These are phyloP conservation scores for cattle (Bos taurus) DNA, from an alignment of 2,113 vertebrate genomes.

Conservation along the genomic window ARS-UCD2.0 NC_037353.1:50792501-50793000, in stretches of 20 bases:
- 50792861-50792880: not conserved
- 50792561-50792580: not conserved
- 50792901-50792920: rapidly evolving
- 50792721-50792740: rapidly evolving
- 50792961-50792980: not conserved
- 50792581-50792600: rapidly evolving
- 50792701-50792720: not conserved
- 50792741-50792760: not conserved
- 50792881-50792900: not conserved
- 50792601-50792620: not conserved
- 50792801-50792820: not conserved
- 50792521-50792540: not conserved
- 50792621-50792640: not conserved
- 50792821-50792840: not conserved
- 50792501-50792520: not conserved
- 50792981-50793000: not conserved
- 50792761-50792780: not conserved
- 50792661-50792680: not conserved
- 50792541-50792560: not conserved
- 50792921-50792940: rapidly evolving
- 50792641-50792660: not conserved
- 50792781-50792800: not conserved
- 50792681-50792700: not conserved
- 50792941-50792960: not conserved
- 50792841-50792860: not conserved